A percentile compares a stretch with the other conserved stretches of the same genome.
These are phyloP conservation scores for Cepaea nemoralis DNA, from an alignment of 1,140 invertebrate genomes.

Conservation along the genomic window DNA sequence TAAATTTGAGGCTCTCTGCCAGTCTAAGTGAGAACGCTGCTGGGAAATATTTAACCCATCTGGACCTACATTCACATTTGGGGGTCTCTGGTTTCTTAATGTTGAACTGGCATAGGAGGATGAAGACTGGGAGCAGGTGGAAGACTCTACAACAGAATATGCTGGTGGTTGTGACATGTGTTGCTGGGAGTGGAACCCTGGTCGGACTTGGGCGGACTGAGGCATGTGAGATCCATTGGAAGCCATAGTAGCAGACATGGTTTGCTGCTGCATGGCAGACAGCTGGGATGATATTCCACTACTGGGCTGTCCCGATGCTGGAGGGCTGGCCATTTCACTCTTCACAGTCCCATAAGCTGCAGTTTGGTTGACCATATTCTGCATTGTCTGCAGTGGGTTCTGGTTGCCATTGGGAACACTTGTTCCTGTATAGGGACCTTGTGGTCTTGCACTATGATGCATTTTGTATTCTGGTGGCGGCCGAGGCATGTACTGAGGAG, in stretches of 20 bases:
- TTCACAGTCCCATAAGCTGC: slow-evolving; percentile 60
- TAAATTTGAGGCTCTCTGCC: slow-evolving; percentile 30
- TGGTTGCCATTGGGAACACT: slow-evolving; percentile 39
- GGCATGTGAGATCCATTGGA: slow-evolving; percentile 20
- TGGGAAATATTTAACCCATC: slow-evolving; percentile 73
- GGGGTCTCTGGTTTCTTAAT: slow-evolving; percentile 70
- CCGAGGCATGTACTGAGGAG: slow-evolving; percentile 63
- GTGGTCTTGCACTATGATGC: slow-evolving; percentile 51
- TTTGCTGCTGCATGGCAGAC: slow-evolving; percentile 51
- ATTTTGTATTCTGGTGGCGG: slow-evolving; percentile 69
- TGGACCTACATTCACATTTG: slow-evolving; percentile 73
- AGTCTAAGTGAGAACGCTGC: slow-evolving; percentile 52
- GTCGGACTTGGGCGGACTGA: slow-evolving; percentile 26
- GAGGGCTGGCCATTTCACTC: slow-evolving; percentile 50
- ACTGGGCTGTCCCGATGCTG: slow-evolving; percentile 41
- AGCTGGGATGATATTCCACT: slow-evolving; percentile 59
- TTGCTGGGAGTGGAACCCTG: slow-evolving; percentile 32
- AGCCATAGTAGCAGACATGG: slow-evolving; percentile 33
- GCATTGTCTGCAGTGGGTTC: slow-evolving; percentile 67
- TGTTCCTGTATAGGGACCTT: slow-evolving; percentile 35
- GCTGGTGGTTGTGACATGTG: slow-evolving; percentile 34
- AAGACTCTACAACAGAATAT: slow-evolving; percentile 40
- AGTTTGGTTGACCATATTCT: slow-evolving; percentile 71
- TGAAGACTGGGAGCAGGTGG: slow-evolving; percentile 13
- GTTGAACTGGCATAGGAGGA: slow-evolving; percentile 67